phyloP scores from a whole-genome alignment of 35 echinoderm and acorn worm genomes.

The Hemicentrotus pulcherrimus region DNA sequence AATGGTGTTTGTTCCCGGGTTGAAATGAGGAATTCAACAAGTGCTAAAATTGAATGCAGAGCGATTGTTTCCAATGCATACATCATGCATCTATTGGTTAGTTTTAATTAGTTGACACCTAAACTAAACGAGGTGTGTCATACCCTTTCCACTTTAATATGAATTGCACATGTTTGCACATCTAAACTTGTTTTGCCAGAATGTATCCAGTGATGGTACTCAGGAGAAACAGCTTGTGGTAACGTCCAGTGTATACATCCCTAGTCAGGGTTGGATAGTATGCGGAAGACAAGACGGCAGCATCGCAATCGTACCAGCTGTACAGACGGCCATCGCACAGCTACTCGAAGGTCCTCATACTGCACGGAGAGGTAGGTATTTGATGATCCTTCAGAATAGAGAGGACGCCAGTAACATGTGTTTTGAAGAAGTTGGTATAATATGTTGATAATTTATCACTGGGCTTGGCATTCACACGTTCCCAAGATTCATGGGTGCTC shows the following conservation, averaged over 20 bases:
- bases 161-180: background rate
- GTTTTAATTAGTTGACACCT: no score
- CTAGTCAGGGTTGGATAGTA: slow-evolving; percentile 80
- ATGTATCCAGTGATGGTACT: slow-evolving; percentile 37
- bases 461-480: no score
- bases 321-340: slow-evolving; percentile 90
- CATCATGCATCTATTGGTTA: no score
- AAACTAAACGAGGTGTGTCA: no score
- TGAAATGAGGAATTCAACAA: background rate
- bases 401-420: background rate
- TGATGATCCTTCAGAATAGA: background rate
- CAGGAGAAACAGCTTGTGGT: slow-evolving; percentile 62
- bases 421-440: no score
- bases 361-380: slow-evolving; percentile 67
- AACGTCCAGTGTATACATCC: slow-evolving; percentile 92
- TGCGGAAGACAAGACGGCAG: slow-evolving; percentile 94
- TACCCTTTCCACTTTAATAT: background rate
- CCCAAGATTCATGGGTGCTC: no score
- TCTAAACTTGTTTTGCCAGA: slow-evolving; percentile 25
- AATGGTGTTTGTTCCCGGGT: no score
- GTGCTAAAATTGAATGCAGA: background rate
- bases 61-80: no score
- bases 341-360: slow-evolving; percentile 94
- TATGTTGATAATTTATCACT: no score
- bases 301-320: slow-evolving; percentile 92